Base-by-base conservation (phyloP, 1,140 invertebrate species). In the Drosophila novamexicana region DNA sequence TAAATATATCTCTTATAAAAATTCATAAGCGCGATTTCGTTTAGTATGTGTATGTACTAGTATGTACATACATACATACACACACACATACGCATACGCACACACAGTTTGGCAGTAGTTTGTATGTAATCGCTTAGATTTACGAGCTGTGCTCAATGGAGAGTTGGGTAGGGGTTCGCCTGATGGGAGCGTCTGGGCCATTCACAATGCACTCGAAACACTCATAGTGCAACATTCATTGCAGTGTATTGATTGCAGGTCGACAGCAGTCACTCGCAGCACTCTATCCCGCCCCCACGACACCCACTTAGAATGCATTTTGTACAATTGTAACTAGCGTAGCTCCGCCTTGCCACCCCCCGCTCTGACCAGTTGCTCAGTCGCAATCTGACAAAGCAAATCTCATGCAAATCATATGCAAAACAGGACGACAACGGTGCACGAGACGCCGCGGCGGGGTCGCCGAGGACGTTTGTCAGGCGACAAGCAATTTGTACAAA, bases 401-500 rank as follows among this genome's bases (percentile, higher is more conserved):
- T 88, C 82, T 76, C 74, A 75, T 75, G 67, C 67, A 71, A 75
- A 75, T 59, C 73, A 81, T 73, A 82, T 86, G 81, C 82, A 81
- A 86, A 86, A 63, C 50, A 85, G 77, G 32, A 57, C n/a, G 10
- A 45, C 39, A 64, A 54, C 52, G n/a, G 37, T 62, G 34, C 36
- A 45, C 53, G 62, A 9, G 64, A 66, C 32, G 18, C 7, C 34
- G 40, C 14, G 22, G 10, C 34, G 40, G 29, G 37, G 10, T 9
- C 49, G 47, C 44, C 64, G 37, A 34, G 22, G 34, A 36, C 32
- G 58, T 62, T 40, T 66, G 71, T 53, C 65, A 73, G 52, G 79
- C 83, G 82, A 73, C 83, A 86, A 86, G 75, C 79, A 82, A 88
- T 86, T 86, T 86, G 82, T 86, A 68, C 42, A 75, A 81, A 75